phyloP scores from a whole-genome alignment of 2,888 invertebrate species.

The Lottia gigantea region DNA sequence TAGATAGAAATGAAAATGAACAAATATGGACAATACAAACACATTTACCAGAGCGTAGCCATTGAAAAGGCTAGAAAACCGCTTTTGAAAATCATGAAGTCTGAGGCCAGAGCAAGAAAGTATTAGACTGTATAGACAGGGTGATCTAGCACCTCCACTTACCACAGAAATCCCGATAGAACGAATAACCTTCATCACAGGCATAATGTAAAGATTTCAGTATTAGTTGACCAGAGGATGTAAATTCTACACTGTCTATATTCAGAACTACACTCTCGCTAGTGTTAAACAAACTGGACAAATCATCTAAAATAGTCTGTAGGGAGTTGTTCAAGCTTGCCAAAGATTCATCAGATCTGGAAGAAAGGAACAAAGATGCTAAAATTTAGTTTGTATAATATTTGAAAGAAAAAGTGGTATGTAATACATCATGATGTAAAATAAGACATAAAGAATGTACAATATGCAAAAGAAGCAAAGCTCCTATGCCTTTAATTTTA shows the following conservation, averaged over 20 bases:
- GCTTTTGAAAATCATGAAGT: too few relatives aligned
- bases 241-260: slow-evolving; percentile 20
- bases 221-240: slow-evolving; percentile 10
- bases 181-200: slow-evolving; percentile 29
- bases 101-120: too few relatives aligned
- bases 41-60: too few relatives aligned
- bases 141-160: not conserved
- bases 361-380: slow-evolving; percentile 2
- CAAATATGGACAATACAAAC: too few relatives aligned
- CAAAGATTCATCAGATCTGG: not conserved
- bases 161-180: slow-evolving; percentile 25
- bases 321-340: slow-evolving; percentile 1
- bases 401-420: too few relatives aligned
- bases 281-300: slow-evolving; percentile 16
- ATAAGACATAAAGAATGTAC: too few relatives aligned
- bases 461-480: too few relatives aligned
- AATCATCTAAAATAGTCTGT: slow-evolving; percentile 1
- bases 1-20: too few relatives aligned
- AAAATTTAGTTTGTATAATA: not conserved
- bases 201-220: slow-evolving; percentile 16
- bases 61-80: too few relatives aligned
- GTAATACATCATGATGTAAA: too few relatives aligned
- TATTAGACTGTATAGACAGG: too few relatives aligned
- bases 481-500: too few relatives aligned
- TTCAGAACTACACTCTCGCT: slow-evolving; percentile 6